phyloP scores from a whole-genome alignment of 2,797 vertebrate genomes.

The Rhyacichthys aspro region DNA sequence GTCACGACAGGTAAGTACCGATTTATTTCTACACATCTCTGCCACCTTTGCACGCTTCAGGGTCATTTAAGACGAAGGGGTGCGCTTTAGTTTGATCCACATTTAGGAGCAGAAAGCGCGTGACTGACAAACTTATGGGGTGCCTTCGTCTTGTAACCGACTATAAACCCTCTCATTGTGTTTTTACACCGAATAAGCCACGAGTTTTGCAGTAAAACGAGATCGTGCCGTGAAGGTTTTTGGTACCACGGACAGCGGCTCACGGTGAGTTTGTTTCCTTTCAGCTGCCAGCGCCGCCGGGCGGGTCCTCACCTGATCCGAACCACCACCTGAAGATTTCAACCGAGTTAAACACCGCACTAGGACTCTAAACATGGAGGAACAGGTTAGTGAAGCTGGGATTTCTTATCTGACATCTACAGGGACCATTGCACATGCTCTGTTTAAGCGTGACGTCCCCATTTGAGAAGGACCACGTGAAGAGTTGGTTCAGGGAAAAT shows the following conservation, averaged over 20 bases:
- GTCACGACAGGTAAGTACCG: slow-evolving; percentile 52
- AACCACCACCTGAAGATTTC: slow-evolving; percentile 40
- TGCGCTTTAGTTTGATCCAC: slow-evolving; percentile 4
- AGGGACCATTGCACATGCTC: too few relatives aligned
- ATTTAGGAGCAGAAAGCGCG: too few relatives aligned
- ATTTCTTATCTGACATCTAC: not conserved
- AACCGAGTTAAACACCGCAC: not conserved
- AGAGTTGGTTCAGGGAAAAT: too few relatives aligned
- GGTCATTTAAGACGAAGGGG: too few relatives aligned
- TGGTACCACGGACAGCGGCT: slow-evolving; percentile 65
- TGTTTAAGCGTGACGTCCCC: too few relatives aligned
- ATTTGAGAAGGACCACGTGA: too few relatives aligned
- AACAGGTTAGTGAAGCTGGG: not conserved
- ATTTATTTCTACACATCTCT: not conserved
- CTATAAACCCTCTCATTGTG: not conserved
- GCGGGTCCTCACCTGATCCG: slow-evolving; percentile 22
- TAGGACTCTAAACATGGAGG: slow-evolving; percentile 1
- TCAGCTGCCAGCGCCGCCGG: slow-evolving; percentile 45
- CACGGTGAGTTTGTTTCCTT: slow-evolving; percentile 18
- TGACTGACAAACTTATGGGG: too few relatives aligned
- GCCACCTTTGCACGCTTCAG: not conserved
- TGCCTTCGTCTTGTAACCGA: not conserved
- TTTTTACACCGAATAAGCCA: not conserved
- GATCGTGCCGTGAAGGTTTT: not conserved
- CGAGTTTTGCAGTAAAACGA: not conserved